Evolutionary conservation across 2,888 invertebrate species (phyloP).

Genomic region (Acrobasis consociella): DNA sequence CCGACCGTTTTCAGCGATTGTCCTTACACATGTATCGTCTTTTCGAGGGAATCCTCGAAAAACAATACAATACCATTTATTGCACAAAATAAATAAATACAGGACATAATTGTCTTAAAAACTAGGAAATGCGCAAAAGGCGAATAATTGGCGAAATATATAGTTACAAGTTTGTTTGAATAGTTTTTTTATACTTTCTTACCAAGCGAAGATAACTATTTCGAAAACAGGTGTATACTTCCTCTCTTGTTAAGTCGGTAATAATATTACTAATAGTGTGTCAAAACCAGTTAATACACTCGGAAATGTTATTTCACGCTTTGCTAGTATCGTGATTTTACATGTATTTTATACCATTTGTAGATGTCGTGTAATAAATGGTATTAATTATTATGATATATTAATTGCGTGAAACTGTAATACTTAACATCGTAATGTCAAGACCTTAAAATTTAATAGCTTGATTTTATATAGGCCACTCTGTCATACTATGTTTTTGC

Average conservation of each 20-base stretch:
- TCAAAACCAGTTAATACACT: constrained; percentile 9
- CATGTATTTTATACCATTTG: neutral
- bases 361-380: constrained; percentile 1
- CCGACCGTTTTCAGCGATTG: constrained; percentile 49
- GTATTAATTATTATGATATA: neutral
- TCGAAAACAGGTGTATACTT: constrained; percentile 9
- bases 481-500: neutral
- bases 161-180: neutral
- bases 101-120: no score
- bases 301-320: constrained; percentile 16
- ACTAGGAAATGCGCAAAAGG: no score
- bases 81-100: no score
- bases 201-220: neutral
- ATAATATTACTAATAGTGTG: constrained; percentile 13
- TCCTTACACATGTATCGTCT: constrained; percentile 65
- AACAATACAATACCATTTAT: no score
- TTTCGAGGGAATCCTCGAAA: no score
- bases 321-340: constrained; percentile 8
- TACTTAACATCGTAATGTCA: constrained; percentile 1
- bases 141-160: no score
- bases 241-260: constrained; percentile 2
- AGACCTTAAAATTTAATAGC: neutral
- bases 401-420: neutral
- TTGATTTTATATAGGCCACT: neutral
- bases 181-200: constrained; percentile 1